Base-by-base conservation (phyloP, 1,140 invertebrate genomes). In the Megalopta genalis region DNA sequence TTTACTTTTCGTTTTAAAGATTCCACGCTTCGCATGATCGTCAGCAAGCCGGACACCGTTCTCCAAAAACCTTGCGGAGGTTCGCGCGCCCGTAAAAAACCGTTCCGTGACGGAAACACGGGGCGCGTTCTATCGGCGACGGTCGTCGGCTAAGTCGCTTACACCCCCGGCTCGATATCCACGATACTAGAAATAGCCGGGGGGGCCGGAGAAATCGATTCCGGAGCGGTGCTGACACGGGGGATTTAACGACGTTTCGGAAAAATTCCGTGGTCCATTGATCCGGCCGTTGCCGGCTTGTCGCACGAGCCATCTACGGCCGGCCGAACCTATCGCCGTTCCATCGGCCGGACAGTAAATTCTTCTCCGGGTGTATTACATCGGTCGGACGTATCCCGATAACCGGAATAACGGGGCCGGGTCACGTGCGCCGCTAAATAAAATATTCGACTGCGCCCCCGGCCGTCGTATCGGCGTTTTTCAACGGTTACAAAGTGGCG, bases 221-320 rank as follows among this genome's bases (percentile, higher is more conserved):
- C 52, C 49, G 70, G 70, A 64, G 77, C 70, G 46, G 57, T 82
- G 82, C 82, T 84, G 82, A 84, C 82, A 84, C 66, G 76, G 69
- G 75, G 70, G 75, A 82, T 84, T 85, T 85, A 83, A 85, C 77
- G 83, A 83, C 68, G 77, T 83, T 81, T 84, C 73, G 82, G n/a
- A 83, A 85, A 85, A 85, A 84, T 85, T 84, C 73, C 65, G 69
- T 70, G 72, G 74, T 68, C 82, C 77, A 85, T 85, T 81, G 83
- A 85, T 85, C 82, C 57, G 49, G n/a, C 69, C 62, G 82, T 81
- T 75, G 49, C 77, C 60, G 64, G 82, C 77, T 84, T 85, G 83
- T 85, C 83, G 82, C 82, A 81, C 83, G 82, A 84, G 57, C 82
- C 78, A 84, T 85, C 78, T 85, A 84, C 77, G 69, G 57, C 23